Conservation (phyloP, 1,140 invertebrate genomes). For the Conopomorpha cramerella region DNA sequence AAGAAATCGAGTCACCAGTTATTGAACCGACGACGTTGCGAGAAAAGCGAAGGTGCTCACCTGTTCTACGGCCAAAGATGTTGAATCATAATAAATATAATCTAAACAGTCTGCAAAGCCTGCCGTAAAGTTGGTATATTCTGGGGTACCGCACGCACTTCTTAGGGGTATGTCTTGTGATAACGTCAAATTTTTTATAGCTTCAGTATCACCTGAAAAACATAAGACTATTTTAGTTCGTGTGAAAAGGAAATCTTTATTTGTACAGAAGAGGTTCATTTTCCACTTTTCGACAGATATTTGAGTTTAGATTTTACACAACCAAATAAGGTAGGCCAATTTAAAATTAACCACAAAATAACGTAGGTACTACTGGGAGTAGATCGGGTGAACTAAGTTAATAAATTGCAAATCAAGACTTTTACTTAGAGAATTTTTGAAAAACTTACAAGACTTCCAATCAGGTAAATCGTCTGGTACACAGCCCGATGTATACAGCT, state of each 20-base stretch:
- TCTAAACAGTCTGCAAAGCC: conserved; percentile 88
- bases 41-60: too few species aligned
- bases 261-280: too few species aligned
- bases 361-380: too few species aligned
- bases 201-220: conserved; percentile 68
- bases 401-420: too few species aligned
- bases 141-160: conserved; percentile 76
- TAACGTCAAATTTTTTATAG: conserved; percentile 64
- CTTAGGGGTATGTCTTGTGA: conserved; percentile 65
- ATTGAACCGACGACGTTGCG: too few species aligned
- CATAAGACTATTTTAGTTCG: conserved; percentile 4
- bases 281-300: too few species aligned
- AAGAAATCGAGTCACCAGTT: too few species aligned
- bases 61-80: conserved; percentile 70
- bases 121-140: conserved; percentile 85
- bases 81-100: conserved; percentile 86
- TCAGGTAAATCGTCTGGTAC: conserved; percentile 68
- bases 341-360: too few species aligned
- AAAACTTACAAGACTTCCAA: conserved; percentile 81
- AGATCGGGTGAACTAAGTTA: too few species aligned
- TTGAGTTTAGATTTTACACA: too few species aligned
- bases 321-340: too few species aligned
- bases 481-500: conserved; percentile 70
- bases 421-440: too few species aligned
- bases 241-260: conserved; percentile 8